These are phyloP conservation scores for Mus minutoides DNA, from an alignment of 2,797 vertebrate genomes.

Conservation along the genomic window DNA sequence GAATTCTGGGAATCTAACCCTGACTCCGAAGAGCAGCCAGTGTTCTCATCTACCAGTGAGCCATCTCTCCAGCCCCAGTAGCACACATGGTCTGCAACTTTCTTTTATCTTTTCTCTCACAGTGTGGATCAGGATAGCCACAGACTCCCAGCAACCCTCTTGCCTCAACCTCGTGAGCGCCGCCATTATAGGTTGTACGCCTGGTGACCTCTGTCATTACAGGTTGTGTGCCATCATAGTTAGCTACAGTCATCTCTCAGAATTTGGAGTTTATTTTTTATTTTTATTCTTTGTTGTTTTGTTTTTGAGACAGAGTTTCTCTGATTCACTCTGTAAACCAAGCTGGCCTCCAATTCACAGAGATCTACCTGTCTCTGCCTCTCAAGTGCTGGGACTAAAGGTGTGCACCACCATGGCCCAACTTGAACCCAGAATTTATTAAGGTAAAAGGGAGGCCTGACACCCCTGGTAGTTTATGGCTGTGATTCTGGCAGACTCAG, in stretches of 20 bases:
- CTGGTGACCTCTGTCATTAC: neutral
- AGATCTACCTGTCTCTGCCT: neutral
- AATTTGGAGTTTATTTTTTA: neutral
- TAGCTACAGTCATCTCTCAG: neutral
- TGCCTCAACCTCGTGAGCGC: neutral
- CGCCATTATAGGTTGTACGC: neutral
- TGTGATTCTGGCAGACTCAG: neutral
- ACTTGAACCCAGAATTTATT: neutral
- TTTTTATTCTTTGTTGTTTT: neutral
- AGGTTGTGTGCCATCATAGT: fast-evolving
- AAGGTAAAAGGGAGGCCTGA: neutral
- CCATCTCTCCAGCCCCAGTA: neutral
- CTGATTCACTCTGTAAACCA: neutral
- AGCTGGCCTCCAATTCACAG: neutral
- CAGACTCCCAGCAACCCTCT: neutral
- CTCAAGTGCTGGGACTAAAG: neutral
- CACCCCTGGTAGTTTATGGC: neutral
- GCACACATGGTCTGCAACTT: neutral
- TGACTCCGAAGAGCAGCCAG: neutral
- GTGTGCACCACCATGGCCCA: neutral
- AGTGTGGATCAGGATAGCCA: neutral
- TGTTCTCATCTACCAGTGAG: neutral
- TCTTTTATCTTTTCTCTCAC: neutral
- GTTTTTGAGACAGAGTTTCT: neutral
- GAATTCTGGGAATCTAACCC: neutral